These are phyloP conservation scores for Antedon mediterranea DNA, from an alignment of 53 echinoderm and acorn worm species.

Conservation along the genomic window DNA sequence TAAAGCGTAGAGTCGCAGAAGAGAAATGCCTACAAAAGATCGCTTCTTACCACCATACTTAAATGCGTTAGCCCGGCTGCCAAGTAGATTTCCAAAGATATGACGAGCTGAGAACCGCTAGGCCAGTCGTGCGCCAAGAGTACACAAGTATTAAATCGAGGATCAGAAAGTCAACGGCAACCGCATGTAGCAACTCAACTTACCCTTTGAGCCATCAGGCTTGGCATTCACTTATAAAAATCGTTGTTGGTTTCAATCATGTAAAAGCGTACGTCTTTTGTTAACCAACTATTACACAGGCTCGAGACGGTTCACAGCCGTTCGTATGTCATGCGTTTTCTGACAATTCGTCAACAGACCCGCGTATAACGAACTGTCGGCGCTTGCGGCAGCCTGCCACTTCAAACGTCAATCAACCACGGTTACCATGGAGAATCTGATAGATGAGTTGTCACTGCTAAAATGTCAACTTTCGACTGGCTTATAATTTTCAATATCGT, in stretches of 20 bases:
- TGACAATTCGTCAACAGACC: neutral
- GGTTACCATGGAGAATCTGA: neutral
- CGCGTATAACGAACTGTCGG: neutral
- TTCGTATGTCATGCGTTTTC: neutral
- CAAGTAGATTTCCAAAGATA: neutral
- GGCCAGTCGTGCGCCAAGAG: neutral
- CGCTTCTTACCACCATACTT: neutral
- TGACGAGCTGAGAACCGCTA: neutral
- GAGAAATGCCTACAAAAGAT: neutral
- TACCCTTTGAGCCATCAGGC: slow-evolving; percentile 1
- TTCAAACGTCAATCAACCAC: neutral
- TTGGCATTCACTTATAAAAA: neutral
- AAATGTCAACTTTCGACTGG: neutral
- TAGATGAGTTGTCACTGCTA: neutral
- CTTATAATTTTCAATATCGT: neutral
- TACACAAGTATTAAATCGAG: neutral
- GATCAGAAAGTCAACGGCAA: neutral
- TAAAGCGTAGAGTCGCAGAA: neutral
- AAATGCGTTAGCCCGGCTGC: neutral
- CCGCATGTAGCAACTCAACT: neutral
- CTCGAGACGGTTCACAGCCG: neutral
- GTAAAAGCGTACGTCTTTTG: neutral
- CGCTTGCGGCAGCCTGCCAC: neutral
- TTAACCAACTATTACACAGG: neutral
- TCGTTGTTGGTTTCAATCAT: neutral